phyloP scores from a whole-genome alignment of 1,140 invertebrate genomes.

The Eupeodes corollae region DNA sequence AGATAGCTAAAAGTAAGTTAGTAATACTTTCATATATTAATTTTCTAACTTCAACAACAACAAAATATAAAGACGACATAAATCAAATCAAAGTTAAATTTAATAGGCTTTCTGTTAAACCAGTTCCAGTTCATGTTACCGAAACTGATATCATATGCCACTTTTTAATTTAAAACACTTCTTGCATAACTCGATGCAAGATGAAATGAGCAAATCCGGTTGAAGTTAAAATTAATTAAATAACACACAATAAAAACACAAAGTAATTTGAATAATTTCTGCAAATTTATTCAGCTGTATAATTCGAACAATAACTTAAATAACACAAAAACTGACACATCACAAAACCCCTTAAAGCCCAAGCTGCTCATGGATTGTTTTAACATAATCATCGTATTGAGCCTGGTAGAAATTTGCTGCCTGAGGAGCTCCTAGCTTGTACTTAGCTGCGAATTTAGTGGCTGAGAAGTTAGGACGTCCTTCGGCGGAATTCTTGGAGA shows the following conservation, averaged over 20 bases:
- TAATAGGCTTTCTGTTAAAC: too few relatives aligned
- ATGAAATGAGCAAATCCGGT: neutral
- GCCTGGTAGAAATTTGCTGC: constrained; percentile 85
- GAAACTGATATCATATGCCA: too few relatives aligned
- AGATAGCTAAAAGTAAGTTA: too few relatives aligned
- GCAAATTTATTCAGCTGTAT: neutral
- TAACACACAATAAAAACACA: neutral
- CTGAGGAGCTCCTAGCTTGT: constrained; percentile 66
- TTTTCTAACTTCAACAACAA: too few relatives aligned
- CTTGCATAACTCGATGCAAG: neutral
- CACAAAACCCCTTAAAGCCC: neutral
- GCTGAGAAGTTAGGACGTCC: constrained; percentile 65
- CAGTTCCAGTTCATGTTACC: too few relatives aligned
- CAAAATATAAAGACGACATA: too few relatives aligned
- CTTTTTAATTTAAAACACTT: too few relatives aligned
- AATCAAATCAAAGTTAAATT: too few relatives aligned
- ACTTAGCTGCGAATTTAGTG: constrained; percentile 68
- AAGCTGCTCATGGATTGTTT: constrained; percentile 33
- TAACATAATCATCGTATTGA: constrained; percentile 84
- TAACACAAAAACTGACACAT: neutral
- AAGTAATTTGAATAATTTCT: neutral
- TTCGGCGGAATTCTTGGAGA: constrained; percentile 43
- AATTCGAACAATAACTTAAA: neutral
- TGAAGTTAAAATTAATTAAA: neutral
- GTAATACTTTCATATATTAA: too few relatives aligned